These are phyloP conservation scores for Odontocerum albicorne DNA, from an alignment of 2,888 invertebrate genomes.

Conservation along the genomic window DNA sequence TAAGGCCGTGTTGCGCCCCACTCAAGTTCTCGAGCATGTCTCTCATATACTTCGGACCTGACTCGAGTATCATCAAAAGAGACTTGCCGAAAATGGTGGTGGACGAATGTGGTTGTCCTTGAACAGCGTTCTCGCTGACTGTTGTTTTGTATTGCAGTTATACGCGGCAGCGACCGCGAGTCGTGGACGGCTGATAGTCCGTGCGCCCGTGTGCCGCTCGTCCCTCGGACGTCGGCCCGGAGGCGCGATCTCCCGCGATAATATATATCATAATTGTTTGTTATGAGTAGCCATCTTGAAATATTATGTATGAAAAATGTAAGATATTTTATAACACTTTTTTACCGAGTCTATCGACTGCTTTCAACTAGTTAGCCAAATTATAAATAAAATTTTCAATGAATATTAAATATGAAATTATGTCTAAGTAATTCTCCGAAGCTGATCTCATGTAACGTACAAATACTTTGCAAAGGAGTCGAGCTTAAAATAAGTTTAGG, in stretches of 20 bases:
- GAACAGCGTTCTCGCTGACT: slow-evolving; percentile 43
- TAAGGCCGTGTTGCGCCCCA: slow-evolving; percentile 91
- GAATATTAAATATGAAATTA: slow-evolving; percentile 16
- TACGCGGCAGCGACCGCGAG: neutral
- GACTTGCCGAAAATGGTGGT: slow-evolving; percentile 96
- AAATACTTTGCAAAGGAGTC: slow-evolving; percentile 8
- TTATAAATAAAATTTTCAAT: slow-evolving; percentile 28
- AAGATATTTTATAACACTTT: slow-evolving; percentile 36
- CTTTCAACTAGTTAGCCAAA: slow-evolving; percentile 37
- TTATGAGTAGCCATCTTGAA: slow-evolving; percentile 21
- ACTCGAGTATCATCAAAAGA: slow-evolving; percentile 88
- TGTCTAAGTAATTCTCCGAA: slow-evolving; percentile 24
- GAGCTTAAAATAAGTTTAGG: slow-evolving; percentile 6
- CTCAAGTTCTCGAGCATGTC: slow-evolving; percentile 91
- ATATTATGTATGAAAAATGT: slow-evolving; percentile 18
- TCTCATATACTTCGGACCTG: slow-evolving; percentile 88
- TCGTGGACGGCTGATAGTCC: neutral
- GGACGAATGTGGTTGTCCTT: slow-evolving; percentile 94
- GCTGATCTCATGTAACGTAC: slow-evolving; percentile 29
- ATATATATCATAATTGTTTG: slow-evolving; percentile 17
- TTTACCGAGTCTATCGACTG: slow-evolving; percentile 36
- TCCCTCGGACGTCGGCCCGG: neutral
- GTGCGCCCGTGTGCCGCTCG: neutral
- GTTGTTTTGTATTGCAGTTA: neutral
- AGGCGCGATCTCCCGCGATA: slow-evolving; percentile 13